phyloP scores from a whole-genome alignment of 2,797 vertebrate species.

The Sebastes wilsoni region DNA sequence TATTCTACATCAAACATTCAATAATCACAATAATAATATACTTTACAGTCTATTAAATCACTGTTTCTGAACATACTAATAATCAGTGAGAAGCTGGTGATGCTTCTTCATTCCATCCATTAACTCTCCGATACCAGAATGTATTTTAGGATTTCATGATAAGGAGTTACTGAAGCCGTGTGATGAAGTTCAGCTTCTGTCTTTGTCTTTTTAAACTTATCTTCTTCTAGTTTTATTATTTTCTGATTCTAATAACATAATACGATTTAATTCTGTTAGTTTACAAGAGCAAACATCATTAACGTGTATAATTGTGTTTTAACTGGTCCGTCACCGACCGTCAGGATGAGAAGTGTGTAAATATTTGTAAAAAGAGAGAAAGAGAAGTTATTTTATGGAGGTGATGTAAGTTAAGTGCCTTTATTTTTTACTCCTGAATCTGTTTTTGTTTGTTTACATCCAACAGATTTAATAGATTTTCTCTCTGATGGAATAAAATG shows the following conservation, averaged over 20 bases:
- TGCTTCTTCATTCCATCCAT: not conserved
- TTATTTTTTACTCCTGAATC: constrained; percentile 42
- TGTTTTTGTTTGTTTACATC: constrained; percentile 23
- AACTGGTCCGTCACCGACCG: not conserved
- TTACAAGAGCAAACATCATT: no score
- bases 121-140: not conserved
- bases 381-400: constrained; percentile 55
- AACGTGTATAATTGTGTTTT: not conserved
- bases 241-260: no score
- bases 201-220: not conserved
- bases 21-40: no score
- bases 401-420: constrained; percentile 56
- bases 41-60: no score
- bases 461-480: not conserved
- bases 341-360: constrained; percentile 31
- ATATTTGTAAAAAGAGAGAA: constrained; percentile 58
- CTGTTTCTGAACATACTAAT: not conserved
- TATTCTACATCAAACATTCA: no score
- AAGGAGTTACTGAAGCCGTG: not conserved
- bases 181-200: not conserved
- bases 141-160: not conserved
- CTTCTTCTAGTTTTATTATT: not conserved
- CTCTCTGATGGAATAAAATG: not conserved
- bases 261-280: not conserved
- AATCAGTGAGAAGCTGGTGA: not conserved